Base-by-base conservation (phyloP, 2,797 vertebrate genomes). In the Carduelis carduelis region DNA sequence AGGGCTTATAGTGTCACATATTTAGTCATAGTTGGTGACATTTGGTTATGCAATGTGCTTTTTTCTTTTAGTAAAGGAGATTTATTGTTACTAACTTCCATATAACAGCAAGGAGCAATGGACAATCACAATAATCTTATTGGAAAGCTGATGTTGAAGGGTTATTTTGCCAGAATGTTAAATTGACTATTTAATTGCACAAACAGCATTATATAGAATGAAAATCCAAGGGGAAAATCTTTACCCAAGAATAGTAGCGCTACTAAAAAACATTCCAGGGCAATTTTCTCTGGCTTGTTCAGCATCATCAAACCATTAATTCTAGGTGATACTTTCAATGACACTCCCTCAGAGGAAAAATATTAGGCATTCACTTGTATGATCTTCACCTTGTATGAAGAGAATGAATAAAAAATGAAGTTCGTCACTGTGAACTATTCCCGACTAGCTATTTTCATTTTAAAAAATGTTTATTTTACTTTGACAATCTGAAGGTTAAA, bases 361-460 rank as follows among this genome's bases (percentile, higher is more conserved):
- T 95, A 97, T 97, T 97, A 97, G 95, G 95, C 82, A 95, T 97
- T 97, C 97, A 83, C 94, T 97, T 96, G 95, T 95, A 96, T 96
- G 97, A 97, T 97, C 96, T 93, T 97, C 97, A 96, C 96, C 92
- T 97, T 97, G 96, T 97, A 97, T 97, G 97, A 98, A 97, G 88
- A 97, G 90, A 97, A 98, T 98, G 90, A 98, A 98, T 98, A 97
- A 97, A 98, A 98, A 98, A 98, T 98, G 96, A 98, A 97, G 93
- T 95, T 97, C 92, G 97, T 97, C 96, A 92, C 89, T 93, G 71
- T 96, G 95, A 97, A 97, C 96, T 97, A 96, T 97, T 97, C 93
- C 96, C 76, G 20, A 96, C 95, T 97, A 98, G 88, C 90, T 97
- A 95, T 97, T 98, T 98, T 97, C 97, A 97, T 98, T 98, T 98